These are phyloP conservation scores for Montipora sp. DNA, from an alignment of 64 coral and sea anemone species.

Conservation along the genomic window DNA sequence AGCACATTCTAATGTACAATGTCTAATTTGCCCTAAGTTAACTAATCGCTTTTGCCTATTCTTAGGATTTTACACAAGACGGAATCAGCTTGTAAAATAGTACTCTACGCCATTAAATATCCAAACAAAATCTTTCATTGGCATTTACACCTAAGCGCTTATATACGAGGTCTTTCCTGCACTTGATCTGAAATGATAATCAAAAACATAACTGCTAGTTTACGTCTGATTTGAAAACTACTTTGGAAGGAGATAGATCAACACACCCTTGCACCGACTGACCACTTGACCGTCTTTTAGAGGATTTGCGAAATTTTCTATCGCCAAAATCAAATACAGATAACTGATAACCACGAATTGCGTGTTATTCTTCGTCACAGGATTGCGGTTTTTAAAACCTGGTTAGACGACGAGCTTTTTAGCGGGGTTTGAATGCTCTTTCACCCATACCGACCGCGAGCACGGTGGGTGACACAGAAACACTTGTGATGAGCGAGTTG, in stretches of 20 bases:
- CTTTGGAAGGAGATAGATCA: not conserved
- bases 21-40: constrained; percentile 24
- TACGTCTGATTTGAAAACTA: constrained; percentile 38
- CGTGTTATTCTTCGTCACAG: not conserved
- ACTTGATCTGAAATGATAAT: not conserved
- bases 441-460: constrained; percentile 29
- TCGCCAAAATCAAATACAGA: not conserved
- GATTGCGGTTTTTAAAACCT: constrained; percentile 44
- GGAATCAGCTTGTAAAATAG: constrained; percentile 45
- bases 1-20: constrained; percentile 18
- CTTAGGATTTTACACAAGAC: constrained; percentile 45
- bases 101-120: constrained; percentile 49
- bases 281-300: not conserved
- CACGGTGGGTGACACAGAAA: constrained; percentile 32
- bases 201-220: constrained; percentile 31
- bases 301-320: constrained; percentile 7
- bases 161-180: constrained; percentile 4
- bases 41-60: constrained; percentile 53
- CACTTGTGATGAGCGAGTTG: constrained; percentile 42
- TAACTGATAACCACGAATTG: constrained; percentile 11
- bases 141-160: constrained; percentile 9
- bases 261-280: constrained; percentile 17
- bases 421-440: constrained; percentile 14
- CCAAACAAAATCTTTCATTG: constrained; percentile 7
- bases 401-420: constrained; percentile 33